These are phyloP conservation scores for Nyleta sp. DNA, from an alignment of 2,888 invertebrate species.

Conservation along the genomic window DNA sequence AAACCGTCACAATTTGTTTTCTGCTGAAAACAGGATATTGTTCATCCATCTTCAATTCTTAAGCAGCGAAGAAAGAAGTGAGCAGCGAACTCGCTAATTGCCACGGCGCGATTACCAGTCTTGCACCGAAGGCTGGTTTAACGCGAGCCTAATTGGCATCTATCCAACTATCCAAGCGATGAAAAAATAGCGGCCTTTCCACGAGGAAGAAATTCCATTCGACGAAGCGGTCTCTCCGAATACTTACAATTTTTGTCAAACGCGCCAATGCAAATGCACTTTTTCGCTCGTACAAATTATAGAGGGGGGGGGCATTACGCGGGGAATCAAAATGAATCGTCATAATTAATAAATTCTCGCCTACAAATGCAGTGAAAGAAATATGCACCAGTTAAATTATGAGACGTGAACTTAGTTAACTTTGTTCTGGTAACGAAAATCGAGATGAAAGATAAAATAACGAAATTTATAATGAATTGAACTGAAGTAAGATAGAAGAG, in stretches of 20 bases:
- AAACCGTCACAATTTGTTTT: conserved; percentile 4
- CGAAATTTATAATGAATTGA: no score
- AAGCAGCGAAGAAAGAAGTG: conserved; percentile 41
- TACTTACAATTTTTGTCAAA: conserved; percentile 22
- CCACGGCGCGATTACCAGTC: conserved; percentile 48
- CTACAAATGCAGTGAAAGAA: no score
- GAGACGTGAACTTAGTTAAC: no score
- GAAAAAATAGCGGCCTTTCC: conserved; percentile 48
- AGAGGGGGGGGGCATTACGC: no score
- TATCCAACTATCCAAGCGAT: conserved; percentile 34
- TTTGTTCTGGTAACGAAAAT: no score
- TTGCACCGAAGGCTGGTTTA: conserved; percentile 50
- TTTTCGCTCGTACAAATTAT: not conserved
- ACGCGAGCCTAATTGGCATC: conserved; percentile 54
- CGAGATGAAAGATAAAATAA: no score
- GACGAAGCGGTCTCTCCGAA: not conserved
- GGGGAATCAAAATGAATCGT: not conserved
- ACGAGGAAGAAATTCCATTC: conserved; percentile 37
- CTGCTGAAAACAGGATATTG: conserved; percentile 11
- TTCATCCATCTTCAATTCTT: conserved; percentile 35
- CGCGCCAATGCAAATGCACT: not conserved
- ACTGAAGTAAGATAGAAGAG: no score
- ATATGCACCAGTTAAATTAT: no score
- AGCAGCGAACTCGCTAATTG: conserved; percentile 57
- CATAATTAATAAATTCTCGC: conserved; percentile 15